Percentiles rank a stretch among this genome's conserved stretches.
Evolutionary conservation across 2,113 vertebrate genomes (phyloP).

Genomic region (Corynorhinus townsendii): DNA sequence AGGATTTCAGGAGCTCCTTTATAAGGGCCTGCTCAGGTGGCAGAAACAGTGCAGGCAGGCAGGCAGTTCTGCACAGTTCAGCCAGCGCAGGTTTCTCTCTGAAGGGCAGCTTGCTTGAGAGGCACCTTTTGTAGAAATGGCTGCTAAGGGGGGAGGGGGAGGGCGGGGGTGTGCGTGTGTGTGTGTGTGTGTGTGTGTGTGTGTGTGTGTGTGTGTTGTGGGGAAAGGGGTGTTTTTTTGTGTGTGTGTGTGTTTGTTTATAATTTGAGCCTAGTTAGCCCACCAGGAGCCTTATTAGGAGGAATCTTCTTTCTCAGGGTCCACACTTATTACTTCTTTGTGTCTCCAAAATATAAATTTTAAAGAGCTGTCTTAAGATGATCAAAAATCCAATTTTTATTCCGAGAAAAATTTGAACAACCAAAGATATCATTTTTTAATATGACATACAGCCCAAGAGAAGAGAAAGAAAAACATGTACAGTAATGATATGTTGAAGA

Average conservation of each 20-base stretch:
- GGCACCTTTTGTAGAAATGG: not conserved
- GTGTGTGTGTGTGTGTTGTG: too few relatives aligned
- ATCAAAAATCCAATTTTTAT: slow-evolving; percentile 40
- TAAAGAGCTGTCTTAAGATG: slow-evolving; percentile 36
- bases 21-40: not conserved
- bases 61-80: not conserved
- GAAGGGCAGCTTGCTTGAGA: not conserved
- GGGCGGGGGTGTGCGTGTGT: not conserved
- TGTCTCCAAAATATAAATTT: slow-evolving; percentile 51
- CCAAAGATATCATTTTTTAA: not conserved
- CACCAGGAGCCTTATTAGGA: not conserved
- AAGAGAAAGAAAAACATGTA: not conserved
- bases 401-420: slow-evolving; percentile 26
- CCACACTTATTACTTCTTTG: not conserved
- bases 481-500: not conserved
- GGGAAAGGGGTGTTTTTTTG: too few relatives aligned
- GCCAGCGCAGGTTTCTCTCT: not conserved
- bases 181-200: not conserved
- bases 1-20: not conserved
- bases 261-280: not conserved
- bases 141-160: too few relatives aligned
- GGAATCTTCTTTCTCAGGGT: not conserved
- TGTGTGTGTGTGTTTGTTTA: not conserved
- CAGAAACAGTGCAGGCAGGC: not conserved
- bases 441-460: not conserved